phyloP scores from a whole-genome alignment of 2,888 invertebrate genomes.

The Nomada fabriciana region DNA sequence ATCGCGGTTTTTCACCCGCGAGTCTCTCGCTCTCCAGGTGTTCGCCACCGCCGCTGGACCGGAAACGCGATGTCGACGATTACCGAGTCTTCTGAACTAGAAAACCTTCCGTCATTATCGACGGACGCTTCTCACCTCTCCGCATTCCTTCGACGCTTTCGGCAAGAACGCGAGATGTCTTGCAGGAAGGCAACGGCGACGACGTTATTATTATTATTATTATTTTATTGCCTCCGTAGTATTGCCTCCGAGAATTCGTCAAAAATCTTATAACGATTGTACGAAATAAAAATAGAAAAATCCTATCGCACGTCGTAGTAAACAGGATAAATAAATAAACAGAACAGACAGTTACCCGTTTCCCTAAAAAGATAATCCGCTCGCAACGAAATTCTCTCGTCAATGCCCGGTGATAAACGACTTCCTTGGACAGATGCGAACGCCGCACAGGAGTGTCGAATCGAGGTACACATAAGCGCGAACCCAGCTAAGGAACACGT shows the following conservation, averaged over 20 bases:
- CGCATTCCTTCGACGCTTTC: background rate
- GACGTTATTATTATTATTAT: too few relatives aligned
- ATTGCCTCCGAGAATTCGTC: background rate
- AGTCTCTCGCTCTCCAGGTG: background rate
- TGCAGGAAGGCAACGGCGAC: background rate
- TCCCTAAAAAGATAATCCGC: background rate
- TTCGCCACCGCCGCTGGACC: conserved; percentile 16
- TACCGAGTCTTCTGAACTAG: background rate
- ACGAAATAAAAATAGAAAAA: too few relatives aligned
- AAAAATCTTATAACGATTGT: too few relatives aligned
- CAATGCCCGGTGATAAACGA: too few relatives aligned
- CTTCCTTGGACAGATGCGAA: too few relatives aligned
- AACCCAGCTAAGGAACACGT: conserved; percentile 44
- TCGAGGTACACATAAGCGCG: background rate
- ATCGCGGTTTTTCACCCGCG: conserved; percentile 16
- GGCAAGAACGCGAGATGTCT: background rate
- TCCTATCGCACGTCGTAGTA: too few relatives aligned
- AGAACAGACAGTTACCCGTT: too few relatives aligned
- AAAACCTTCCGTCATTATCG: conserved; percentile 25
- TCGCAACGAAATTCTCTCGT: background rate
- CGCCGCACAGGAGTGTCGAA: background rate
- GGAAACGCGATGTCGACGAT: conserved; percentile 33
- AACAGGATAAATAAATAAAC: too few relatives aligned
- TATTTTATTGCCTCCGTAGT: background rate
- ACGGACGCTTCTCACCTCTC: background rate